Conservation (phyloP, 2,113 vertebrate genomes). For the Prietella phreatophila region DNA sequence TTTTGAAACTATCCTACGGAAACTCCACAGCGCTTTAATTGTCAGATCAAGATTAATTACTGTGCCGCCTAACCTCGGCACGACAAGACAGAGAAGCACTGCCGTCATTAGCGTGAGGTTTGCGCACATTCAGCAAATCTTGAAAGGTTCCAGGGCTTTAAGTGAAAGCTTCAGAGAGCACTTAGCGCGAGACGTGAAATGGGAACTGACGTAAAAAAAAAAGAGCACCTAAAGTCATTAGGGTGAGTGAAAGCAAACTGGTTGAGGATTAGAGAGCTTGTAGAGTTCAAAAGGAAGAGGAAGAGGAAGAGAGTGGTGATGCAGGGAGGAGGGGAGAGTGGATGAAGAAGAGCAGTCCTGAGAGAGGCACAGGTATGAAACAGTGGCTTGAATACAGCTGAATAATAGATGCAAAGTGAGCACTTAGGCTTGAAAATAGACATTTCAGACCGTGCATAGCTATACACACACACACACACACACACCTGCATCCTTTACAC, state of each 20-base stretch:
- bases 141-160: not conserved
- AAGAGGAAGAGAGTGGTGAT: conserved; percentile 3
- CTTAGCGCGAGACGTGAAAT: not conserved
- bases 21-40: conserved; percentile 45
- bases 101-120: not conserved
- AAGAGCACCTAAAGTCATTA: conserved; percentile 11
- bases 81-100: not conserved
- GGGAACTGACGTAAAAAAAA: not conserved
- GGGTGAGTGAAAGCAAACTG: conserved; percentile 8
- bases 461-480: conserved; percentile 18
- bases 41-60: conserved; percentile 51
- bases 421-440: conserved; percentile 74
- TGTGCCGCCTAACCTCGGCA: not conserved
- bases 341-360: not conserved
- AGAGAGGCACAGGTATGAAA: conserved; percentile 49
- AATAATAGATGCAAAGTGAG: conserved; percentile 74
- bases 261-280: not conserved
- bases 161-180: conserved; percentile 11
- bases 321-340: conserved; percentile 5
- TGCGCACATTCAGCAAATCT: conserved; percentile 22
- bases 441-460: conserved; percentile 37
- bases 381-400: conserved; percentile 66
- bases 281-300: not conserved
- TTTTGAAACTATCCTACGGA: conserved; percentile 48
- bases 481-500: not conserved